These are phyloP conservation scores for Drosophila nigricruria DNA, from an alignment of 2,888 invertebrate genomes.

Conservation along the genomic window DNA sequence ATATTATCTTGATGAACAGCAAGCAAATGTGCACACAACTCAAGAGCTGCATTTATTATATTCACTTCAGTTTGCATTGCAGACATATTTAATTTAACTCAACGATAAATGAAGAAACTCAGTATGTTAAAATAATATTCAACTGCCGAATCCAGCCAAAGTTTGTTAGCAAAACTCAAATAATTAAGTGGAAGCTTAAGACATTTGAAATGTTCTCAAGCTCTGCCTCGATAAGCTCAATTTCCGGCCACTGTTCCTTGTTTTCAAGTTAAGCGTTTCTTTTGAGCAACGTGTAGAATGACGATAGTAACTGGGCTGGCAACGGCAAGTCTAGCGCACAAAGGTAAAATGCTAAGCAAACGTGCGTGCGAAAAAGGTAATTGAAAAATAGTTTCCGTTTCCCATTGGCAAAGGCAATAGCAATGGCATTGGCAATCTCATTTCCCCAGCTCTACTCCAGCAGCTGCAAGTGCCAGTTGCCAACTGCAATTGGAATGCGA, in stretches of 20 bases:
- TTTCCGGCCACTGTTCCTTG: not conserved
- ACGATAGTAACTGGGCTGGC: constrained; percentile 6
- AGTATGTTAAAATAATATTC: not conserved
- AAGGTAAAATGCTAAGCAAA: constrained; percentile 73
- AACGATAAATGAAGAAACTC: not conserved
- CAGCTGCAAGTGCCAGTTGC: constrained; percentile 26
- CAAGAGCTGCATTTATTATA: not conserved
- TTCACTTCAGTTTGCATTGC: not conserved
- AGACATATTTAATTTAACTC: not conserved
- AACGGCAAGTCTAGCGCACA: constrained; percentile 43
- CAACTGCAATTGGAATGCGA: constrained; percentile 46
- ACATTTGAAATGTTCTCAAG: not conserved
- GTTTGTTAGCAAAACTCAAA: not conserved
- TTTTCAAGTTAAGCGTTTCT: not conserved
- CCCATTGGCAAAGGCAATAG: constrained; percentile 41
- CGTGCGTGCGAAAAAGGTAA: constrained; percentile 78
- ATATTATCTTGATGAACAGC: not conserved
- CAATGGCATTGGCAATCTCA: constrained; percentile 7
- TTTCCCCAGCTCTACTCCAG: constrained; percentile 13
- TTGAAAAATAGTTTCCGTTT: constrained; percentile 78
- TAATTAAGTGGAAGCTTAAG: not conserved
- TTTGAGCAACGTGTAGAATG: constrained; percentile 20
- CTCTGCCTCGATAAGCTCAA: not conserved
- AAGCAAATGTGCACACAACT: not conserved
- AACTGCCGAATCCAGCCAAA: not conserved